Percentiles rank a stretch among this genome's conserved stretches.
Evolutionary conservation across 2,888 invertebrate species (phyloP).

Genomic region (Heterodera filipjevi): DNA sequence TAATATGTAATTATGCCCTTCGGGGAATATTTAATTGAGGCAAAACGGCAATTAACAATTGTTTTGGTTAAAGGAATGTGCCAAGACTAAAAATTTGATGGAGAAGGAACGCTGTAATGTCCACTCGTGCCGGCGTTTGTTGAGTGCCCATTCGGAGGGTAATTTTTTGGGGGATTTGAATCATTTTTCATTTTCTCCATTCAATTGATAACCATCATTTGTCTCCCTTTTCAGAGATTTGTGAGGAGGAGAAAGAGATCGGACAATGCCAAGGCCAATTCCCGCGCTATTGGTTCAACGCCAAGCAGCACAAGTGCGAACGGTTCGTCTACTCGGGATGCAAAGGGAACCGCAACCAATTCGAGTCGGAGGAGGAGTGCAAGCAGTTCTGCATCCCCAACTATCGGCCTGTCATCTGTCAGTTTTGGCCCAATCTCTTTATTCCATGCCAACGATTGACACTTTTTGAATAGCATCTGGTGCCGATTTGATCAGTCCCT

Average conservation of each 20-base stretch:
- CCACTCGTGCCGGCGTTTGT: slow-evolving; percentile 58
- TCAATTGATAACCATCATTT: neutral
- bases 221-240: slow-evolving; percentile 74
- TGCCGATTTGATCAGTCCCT: slow-evolving; percentile 25
- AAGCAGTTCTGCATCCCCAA: slow-evolving; percentile 65
- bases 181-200: neutral
- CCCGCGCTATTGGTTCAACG: slow-evolving; percentile 85
- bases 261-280: slow-evolving; percentile 88
- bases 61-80: slow-evolving; percentile 22
- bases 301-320: slow-evolving; percentile 75
- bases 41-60: neutral
- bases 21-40: no score
- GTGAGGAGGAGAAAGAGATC: slow-evolving; percentile 77
- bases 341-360: slow-evolving; percentile 68
- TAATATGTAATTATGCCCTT: no score
- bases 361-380: slow-evolving; percentile 67
- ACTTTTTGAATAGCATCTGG: slow-evolving; percentile 18
- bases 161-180: neutral
- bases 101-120: slow-evolving; percentile 63
- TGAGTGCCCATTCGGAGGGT: slow-evolving; percentile 62
- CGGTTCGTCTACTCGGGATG: slow-evolving; percentile 84
- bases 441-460: neutral
- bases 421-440: slow-evolving; percentile 13
- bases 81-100: slow-evolving; percentile 49
- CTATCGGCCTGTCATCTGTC: slow-evolving; percentile 56